Evolutionary conservation across 2,797 vertebrate genomes (phyloP).

Genomic region (Galaxias olidus): DNA sequence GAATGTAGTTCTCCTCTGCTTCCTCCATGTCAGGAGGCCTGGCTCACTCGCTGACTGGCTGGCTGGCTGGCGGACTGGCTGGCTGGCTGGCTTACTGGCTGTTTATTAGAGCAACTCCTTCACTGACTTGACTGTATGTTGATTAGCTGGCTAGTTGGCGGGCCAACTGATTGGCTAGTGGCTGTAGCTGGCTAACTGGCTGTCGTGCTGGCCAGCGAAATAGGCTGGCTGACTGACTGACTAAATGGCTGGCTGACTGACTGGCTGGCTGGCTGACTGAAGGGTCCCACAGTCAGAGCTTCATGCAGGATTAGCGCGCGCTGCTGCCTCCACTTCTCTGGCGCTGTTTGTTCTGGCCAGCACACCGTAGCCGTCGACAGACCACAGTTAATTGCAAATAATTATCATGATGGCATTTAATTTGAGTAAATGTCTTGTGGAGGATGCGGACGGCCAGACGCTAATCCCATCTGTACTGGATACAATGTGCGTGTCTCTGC

Average conservation of each 20-base stretch:
- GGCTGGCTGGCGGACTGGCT: no score
- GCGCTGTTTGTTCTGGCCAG: conserved; percentile 61
- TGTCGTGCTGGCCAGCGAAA: no score
- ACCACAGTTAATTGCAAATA: conserved; percentile 71
- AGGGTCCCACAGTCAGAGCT: conserved; percentile 16
- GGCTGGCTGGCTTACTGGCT: no score
- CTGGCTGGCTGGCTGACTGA: conserved; percentile 22
- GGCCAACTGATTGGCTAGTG: no score
- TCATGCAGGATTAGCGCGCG: conserved; percentile 46
- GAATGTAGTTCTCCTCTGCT: background rate
- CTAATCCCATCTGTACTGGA: conserved; percentile 62
- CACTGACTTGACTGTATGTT: no score
- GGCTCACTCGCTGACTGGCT: background rate
- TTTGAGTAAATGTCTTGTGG: conserved; percentile 69
- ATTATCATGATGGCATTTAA: conserved; percentile 72
- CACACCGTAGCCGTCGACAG: conserved; percentile 60
- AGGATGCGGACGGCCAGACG: conserved; percentile 53
- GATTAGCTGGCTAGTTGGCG: no score
- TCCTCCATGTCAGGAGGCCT: conserved; percentile 17
- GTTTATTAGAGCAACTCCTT: no score
- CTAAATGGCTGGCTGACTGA: conserved; percentile 23
- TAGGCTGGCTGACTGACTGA: conserved; percentile 4
- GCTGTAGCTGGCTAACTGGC: no score
- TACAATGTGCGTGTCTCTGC: conserved; percentile 43
- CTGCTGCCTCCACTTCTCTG: conserved; percentile 46